A percentile compares a stretch with the other conserved stretches of the same genome.
These are phyloP conservation scores for Chaetura pelagica DNA, from an alignment of 2,113 vertebrate genomes.

Conservation along the genomic window DNA sequence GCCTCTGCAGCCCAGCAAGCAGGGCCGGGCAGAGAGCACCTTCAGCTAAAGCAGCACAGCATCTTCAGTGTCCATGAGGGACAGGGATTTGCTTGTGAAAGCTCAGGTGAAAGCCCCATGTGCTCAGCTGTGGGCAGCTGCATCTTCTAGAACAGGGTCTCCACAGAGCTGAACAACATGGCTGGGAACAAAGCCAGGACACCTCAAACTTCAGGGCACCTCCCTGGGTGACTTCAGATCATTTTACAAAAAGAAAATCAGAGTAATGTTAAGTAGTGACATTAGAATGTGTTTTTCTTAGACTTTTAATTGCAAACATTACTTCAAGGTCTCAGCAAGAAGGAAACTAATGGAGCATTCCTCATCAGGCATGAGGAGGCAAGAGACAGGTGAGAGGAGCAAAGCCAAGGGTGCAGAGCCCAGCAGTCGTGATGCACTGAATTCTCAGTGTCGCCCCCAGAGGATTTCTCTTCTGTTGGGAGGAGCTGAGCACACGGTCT, in stretches of 20 bases:
- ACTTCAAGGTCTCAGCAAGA: neutral
- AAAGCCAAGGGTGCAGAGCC: neutral
- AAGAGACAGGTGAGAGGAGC: neutral
- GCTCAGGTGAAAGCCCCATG: neutral
- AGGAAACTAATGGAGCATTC: neutral
- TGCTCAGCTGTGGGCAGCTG: neutral
- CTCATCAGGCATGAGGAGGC: neutral
- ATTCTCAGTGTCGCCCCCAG: neutral
- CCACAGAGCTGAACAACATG: neutral
- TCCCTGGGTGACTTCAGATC: neutral
- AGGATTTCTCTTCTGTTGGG: neutral
- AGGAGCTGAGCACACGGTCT: fast-evolving
- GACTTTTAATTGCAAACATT: neutral
- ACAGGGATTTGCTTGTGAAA: neutral
- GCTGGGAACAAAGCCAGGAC: neutral
- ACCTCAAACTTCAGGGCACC: neutral
- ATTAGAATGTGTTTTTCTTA: neutral
- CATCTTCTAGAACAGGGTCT: neutral
- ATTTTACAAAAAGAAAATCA: neutral
- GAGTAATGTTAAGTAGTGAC: neutral
- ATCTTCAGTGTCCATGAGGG: neutral
- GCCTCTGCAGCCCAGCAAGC: neutral
- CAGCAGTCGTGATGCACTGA: neutral
- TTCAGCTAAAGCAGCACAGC: neutral
- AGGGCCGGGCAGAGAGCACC: neutral